Conservation (phyloP, 2,888 invertebrate species). For the Isoperla grammatica region DNA sequence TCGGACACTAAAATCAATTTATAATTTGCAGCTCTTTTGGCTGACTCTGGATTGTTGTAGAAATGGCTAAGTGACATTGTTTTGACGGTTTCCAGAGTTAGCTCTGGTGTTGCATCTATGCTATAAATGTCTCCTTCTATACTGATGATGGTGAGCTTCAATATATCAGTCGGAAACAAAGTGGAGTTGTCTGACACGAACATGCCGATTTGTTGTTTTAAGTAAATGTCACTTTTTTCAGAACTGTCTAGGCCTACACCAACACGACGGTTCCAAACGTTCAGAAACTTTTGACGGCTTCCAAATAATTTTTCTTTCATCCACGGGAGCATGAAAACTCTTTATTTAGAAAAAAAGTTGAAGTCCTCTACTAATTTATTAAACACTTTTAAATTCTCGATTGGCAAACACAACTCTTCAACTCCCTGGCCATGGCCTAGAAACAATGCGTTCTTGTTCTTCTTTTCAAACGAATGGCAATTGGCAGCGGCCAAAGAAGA, state of each 20-base stretch:
- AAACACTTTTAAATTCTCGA: too few species aligned
- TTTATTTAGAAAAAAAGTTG: background rate
- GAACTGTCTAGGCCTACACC: background rate
- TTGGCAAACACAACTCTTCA: too few species aligned
- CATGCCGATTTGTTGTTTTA: conserved; percentile 36
- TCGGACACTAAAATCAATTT: conserved; percentile 38
- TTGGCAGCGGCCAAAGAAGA: too few species aligned
- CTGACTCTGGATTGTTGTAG: conserved; percentile 39
- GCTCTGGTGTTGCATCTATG: conserved; percentile 39
- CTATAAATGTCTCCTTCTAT: conserved; percentile 40
- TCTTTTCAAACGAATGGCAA: too few species aligned
- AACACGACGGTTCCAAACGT: conserved; percentile 22
- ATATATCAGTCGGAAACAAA: conserved; percentile 17
- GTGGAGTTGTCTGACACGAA: conserved; percentile 40
- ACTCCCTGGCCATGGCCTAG: too few species aligned
- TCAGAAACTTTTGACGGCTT: conserved; percentile 36
- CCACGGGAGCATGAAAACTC: conserved; percentile 42
- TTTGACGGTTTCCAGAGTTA: conserved; percentile 43
- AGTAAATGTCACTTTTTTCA: background rate
- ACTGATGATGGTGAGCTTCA: conserved; percentile 40
- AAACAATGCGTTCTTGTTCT: too few species aligned
- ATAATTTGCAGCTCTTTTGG: conserved; percentile 41
- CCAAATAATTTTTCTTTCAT: conserved; percentile 44
- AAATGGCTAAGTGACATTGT: conserved; percentile 42
- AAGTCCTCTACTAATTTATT: too few species aligned